These are phyloP conservation scores for Oreocharis arfaki DNA, from an alignment of 2,113 vertebrate species.

Conservation along the genomic window DNA sequence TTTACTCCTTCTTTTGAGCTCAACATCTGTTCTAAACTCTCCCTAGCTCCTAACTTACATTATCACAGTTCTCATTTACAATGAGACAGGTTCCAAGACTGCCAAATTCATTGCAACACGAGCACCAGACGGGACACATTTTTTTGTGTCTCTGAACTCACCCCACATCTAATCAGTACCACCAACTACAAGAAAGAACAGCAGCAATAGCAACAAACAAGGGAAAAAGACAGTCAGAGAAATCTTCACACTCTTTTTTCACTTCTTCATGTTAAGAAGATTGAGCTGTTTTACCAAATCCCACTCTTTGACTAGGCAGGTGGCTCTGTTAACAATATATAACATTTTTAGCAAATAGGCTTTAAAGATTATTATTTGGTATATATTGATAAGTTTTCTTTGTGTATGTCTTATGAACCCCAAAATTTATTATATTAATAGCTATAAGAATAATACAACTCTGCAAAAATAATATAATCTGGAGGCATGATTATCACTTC, in stretches of 20 bases:
- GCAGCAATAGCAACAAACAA: background rate
- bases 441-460: background rate
- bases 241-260: background rate
- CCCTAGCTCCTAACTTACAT: background rate
- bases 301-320: background rate
- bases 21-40: background rate
- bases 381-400: background rate
- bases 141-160: background rate
- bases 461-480: background rate
- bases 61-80: background rate
- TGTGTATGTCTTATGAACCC: background rate
- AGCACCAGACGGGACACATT: background rate
- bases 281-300: background rate
- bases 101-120: background rate
- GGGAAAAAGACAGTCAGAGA: background rate
- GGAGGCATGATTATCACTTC: background rate
- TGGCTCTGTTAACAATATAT: background rate
- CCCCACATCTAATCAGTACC: background rate
- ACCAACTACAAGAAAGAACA: background rate
- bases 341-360: background rate
- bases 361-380: background rate
- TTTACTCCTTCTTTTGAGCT: background rate
- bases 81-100: background rate
- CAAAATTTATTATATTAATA: background rate
- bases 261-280: background rate